Evolutionary conservation across 92 coral and sea anemone genomes (phyloP).

Genomic region (Heliopora coerulea): DNA sequence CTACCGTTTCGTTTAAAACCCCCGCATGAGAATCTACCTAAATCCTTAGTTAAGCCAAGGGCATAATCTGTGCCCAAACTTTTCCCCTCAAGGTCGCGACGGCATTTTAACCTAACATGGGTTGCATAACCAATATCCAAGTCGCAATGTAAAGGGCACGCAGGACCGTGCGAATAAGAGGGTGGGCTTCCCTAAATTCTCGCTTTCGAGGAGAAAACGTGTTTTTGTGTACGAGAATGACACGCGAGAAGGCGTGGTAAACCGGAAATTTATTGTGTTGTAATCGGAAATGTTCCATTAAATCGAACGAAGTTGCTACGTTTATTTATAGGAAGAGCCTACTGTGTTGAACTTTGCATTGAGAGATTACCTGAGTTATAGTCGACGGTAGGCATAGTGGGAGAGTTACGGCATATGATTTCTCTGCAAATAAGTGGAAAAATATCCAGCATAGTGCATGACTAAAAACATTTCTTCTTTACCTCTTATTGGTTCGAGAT

Average conservation of each 20-base stretch:
- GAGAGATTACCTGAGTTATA: constrained; percentile 21
- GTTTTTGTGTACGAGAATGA: constrained; percentile 2
- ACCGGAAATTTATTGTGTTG: constrained; percentile 25
- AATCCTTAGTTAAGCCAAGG: background rate
- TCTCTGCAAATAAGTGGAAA: constrained; percentile 16
- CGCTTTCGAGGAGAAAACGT: too few species aligned
- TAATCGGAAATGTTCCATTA: constrained; percentile 43
- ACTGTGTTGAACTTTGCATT: constrained; percentile 36
- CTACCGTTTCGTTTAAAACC: background rate
- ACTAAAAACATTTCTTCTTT: too few species aligned
- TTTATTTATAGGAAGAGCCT: constrained; percentile 21
- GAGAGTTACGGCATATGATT: background rate
- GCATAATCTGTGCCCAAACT: too few species aligned
- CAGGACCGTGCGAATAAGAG: too few species aligned
- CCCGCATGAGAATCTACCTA: background rate
- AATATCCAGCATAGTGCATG: too few species aligned
- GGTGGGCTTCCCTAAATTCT: too few species aligned
- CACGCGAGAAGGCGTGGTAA: constrained; percentile 40
- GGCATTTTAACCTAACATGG: background rate
- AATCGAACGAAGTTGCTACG: constrained; percentile 3
- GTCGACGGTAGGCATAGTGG: background rate
- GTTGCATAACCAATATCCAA: too few species aligned
- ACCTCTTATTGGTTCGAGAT: too few species aligned
- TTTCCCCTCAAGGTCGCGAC: background rate
- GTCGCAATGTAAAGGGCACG: too few species aligned